Base-by-base conservation (phyloP, 2,797 vertebrate genomes). In the Brachymystax lenok region DNA sequence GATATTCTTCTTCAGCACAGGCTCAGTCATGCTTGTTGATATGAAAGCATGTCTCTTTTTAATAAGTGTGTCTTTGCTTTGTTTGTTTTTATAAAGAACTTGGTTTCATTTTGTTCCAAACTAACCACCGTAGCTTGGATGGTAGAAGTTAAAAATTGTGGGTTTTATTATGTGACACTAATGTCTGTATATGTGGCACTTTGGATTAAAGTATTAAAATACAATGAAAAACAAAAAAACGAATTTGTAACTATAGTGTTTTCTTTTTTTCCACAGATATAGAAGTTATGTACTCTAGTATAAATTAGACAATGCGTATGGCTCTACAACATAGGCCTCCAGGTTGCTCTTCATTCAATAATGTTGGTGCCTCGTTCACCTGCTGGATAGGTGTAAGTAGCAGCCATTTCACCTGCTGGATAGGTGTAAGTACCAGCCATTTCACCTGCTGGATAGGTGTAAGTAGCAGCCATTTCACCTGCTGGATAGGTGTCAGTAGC, bases 171-270 rank as follows among this genome's bases (percentile, higher is more conserved):
- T 83, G 70, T 85, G 78, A 87, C 78, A 83, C 61, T 85, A 79
- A 84, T 83, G 85, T 88, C 87, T 82, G 66, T 93, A 88, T 84
- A 88, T 91, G 89, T 92, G 88, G 88, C 90, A 93, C 91, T 94
- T 93, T 94, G 89, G 87, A 90, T 90, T 93, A 84, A 89, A 91
- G 86, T 86, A 91, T 91, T 93, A 92, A 92, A 92, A 84, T 84
- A 86, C 80, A 80, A 33, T 78, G 2, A 10, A 10, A 0, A 74
- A 79, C 24, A 77, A 84, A 80, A 87, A 79, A 1, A 79, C 74
- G 35, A 70, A 35, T 63, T 59, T 79, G 35, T 19, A 73, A 71
- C 80, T 70, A n/a, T 59, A 70, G 46, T 21, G 46, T 77, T 54
- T 79, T 64, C 33, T 85, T 74, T 79, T 17, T 17, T 27, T 0